These are phyloP conservation scores for Galerucella nymphaeae DNA, from an alignment of 2,888 invertebrate species.

Conservation along the genomic window DNA sequence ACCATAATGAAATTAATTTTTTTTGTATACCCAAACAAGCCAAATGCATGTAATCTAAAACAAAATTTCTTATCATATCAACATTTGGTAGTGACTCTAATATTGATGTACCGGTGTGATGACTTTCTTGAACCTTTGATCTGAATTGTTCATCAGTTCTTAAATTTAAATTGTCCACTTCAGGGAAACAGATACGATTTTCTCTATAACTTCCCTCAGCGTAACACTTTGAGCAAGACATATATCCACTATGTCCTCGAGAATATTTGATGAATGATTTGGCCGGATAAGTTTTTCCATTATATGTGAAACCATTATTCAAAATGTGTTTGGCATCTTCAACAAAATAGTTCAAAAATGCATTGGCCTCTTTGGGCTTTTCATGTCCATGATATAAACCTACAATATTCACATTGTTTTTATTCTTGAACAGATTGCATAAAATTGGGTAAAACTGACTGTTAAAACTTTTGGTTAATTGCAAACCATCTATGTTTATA, in stretches of 20 bases:
- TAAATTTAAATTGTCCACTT: constrained; percentile 28
- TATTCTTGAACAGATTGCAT: constrained; percentile 21
- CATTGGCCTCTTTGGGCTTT: too few species aligned
- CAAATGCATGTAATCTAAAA: constrained; percentile 46
- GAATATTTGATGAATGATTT: constrained; percentile 38
- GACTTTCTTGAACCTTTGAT: constrained; percentile 38
- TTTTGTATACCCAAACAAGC: constrained; percentile 39
- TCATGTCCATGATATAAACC: constrained; percentile 34
- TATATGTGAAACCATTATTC: too few species aligned
- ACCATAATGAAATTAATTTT: constrained; percentile 31
- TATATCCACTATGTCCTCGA: constrained; percentile 14
- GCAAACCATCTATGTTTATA: constrained; percentile 29
- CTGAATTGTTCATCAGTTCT: constrained; percentile 34
- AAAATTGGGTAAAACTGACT: constrained; percentile 1
- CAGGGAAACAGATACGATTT: constrained; percentile 35
- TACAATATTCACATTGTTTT: constrained; percentile 24
- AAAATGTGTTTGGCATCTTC: too few species aligned
- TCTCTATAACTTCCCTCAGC: constrained; percentile 15
- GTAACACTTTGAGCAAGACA: constrained; percentile 29
- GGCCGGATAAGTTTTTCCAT: too few species aligned
- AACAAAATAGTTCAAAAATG: too few species aligned
- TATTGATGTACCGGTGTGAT: constrained; percentile 43
- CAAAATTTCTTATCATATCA: constrained; percentile 46
- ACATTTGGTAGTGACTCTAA: constrained; percentile 45
- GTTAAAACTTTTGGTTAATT: constrained; percentile 30